Base-by-base conservation (phyloP, 2,113 vertebrate genomes). In the Salminus brasiliensis region DNA sequence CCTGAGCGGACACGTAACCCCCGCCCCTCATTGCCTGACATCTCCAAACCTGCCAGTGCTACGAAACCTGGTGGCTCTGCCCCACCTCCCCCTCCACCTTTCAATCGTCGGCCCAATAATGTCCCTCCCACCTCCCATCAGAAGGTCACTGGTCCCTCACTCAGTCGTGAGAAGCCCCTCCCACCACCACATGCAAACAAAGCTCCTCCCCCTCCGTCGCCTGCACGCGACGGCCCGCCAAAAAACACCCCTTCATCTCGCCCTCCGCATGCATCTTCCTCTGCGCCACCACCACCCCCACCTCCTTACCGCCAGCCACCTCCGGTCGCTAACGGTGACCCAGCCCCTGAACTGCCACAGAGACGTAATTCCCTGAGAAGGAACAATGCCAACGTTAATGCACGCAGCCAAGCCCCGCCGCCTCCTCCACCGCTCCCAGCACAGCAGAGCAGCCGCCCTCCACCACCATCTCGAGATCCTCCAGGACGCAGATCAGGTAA, bases 311-410 rank as follows among this genome's bases (percentile, higher is more conserved):
- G 96, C 9, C 95, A 96, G 25, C 91, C 94, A 0, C 93, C 94
- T 0, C 73, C 92, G 4, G 85, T 94, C 78, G 92, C 95, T 86
- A 97, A 98, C 2, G 96, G 96, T 0, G 96, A 98, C 45, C 90
- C 90, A 0, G 95, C 96, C 47, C 97, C 97, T 0, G 94, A 97
- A 91, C 94, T 99, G 74, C 97, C 97, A 0, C 95, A 96, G 92
- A 95, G 97, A 89, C 95, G 97, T 88, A 99, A 99, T 90, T 99
- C 97, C 30, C 93, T 99, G 88, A 95, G 95, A 79, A 93, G 95
- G 47, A 92, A 92, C 63, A 88, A 94, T 1, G 93, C 95, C 0
- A 93, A 91, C 72, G 89, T 89, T 80, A 94, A 95, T 21, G 94
- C 93, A 81, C 94, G 96, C 18, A 90, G 78, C 81, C 91, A 92